Percentiles rank a stretch among this genome's conserved stretches.
Evolutionary conservation across 1,140 invertebrate species (phyloP).

Genomic region (Drosophila aff.): DNA sequence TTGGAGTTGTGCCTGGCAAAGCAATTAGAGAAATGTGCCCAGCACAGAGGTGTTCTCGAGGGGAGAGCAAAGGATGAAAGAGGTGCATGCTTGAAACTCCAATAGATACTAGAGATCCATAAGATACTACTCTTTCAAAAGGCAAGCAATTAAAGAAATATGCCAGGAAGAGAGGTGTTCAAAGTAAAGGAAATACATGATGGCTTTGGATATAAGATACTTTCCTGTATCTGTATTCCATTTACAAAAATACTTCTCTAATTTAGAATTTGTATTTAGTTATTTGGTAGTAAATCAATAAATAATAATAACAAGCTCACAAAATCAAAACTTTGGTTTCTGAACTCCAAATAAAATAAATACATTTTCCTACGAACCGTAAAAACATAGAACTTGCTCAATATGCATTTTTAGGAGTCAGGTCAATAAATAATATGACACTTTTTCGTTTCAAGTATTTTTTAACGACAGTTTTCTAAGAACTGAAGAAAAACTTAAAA

Average conservation of each 20-base stretch:
- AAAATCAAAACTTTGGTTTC: neutral
- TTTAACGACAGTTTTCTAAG: conserved; percentile 1
- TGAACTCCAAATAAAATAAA: neutral
- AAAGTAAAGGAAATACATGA: neutral
- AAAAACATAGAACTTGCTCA: conserved; percentile 1
- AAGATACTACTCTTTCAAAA: conserved; percentile 24
- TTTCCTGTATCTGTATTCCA: neutral
- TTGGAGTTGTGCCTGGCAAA: conserved; percentile 42
- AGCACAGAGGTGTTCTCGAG: conserved; percentile 7
- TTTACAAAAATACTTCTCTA: neutral
- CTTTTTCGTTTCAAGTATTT: conserved; percentile 10
- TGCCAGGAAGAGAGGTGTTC: neutral
- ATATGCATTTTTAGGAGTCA: conserved; percentile 15
- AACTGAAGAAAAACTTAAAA: conserved; percentile 1
- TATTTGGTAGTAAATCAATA: neutral
- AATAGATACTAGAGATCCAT: neutral
- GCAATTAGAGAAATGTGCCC: conserved; percentile 46
- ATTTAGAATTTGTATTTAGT: neutral
- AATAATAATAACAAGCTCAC: neutral
- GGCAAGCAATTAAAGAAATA: conserved; percentile 6
- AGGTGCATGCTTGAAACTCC: neutral
- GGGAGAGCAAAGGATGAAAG: neutral
- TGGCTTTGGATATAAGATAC: neutral
- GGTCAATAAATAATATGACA: conserved; percentile 24
- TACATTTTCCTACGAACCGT: neutral